Percentiles rank a stretch among this genome's conserved stretches.
These are phyloP conservation scores for Xiphias gladius DNA, from an alignment of 2,113 vertebrate genomes.

Conservation along the genomic window DNA sequence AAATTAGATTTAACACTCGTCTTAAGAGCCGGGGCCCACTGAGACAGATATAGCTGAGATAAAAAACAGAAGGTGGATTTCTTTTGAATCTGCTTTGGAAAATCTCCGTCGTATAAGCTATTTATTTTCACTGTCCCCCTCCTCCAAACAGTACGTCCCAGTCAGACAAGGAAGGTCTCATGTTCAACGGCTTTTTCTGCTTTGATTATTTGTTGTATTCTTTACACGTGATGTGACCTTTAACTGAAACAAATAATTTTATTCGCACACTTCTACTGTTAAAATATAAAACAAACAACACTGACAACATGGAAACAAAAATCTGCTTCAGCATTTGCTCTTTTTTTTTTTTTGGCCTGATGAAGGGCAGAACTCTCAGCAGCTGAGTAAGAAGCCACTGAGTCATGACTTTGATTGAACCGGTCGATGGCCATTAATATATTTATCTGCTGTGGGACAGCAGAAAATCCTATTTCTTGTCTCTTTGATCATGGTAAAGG, in stretches of 20 bases:
- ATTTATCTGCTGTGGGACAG: conserved; percentile 22
- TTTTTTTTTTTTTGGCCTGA: background rate
- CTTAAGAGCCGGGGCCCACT: conserved; percentile 14
- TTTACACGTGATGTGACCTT: no score
- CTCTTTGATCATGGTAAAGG: conserved; percentile 22
- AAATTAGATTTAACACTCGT: conserved; percentile 1
- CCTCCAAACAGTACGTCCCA: background rate
- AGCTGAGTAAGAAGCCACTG: background rate
- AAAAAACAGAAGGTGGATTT: conserved; percentile 64
- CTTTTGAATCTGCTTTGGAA: conserved; percentile 56
- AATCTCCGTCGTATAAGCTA: conserved; percentile 47
- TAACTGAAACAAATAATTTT: no score
- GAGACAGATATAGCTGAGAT: conserved; percentile 14
- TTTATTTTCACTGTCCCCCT: conserved; percentile 44
- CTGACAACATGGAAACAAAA: background rate
- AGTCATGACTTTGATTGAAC: conserved; percentile 2
- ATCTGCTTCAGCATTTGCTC: no score
- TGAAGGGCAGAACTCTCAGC: no score
- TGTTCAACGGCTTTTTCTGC: background rate
- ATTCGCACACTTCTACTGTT: no score
- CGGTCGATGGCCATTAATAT: conserved; percentile 9
- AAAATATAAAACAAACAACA: background rate
- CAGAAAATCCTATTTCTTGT: background rate
- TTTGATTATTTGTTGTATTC: background rate
- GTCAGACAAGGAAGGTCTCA: background rate